Evolutionary conservation across 2,797 vertebrate species (phyloP).

Genomic region (Cynodonichthys magdalenae): DNA sequence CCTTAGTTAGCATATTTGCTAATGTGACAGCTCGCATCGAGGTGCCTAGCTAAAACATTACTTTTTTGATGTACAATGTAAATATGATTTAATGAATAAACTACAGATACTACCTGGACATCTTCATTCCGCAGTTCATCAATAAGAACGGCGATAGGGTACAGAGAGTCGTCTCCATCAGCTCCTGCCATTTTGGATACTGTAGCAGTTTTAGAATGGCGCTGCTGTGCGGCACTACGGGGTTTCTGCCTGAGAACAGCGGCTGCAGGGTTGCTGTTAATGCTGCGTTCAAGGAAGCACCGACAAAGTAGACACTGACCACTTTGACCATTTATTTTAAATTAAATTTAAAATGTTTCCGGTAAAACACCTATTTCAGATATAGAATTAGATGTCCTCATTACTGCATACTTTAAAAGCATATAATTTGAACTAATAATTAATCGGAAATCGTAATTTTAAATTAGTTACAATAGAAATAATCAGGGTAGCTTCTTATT

Average conservation of each 20-base stretch:
- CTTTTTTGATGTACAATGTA: fast-evolving
- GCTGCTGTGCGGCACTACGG: conserved; percentile 72
- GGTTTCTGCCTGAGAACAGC: conserved; percentile 69
- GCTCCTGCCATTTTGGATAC: conserved; percentile 88
- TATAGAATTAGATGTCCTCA: too few relatives aligned
- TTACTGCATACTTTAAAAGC: too few relatives aligned
- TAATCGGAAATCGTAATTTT: too few relatives aligned
- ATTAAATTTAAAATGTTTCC: too few relatives aligned
- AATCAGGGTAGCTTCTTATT: too few relatives aligned
- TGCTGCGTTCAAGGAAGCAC: conserved; percentile 29
- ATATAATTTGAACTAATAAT: too few relatives aligned
- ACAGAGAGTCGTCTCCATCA: conserved; percentile 89
- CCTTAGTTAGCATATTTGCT: conserved; percentile 43
- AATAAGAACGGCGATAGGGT: conserved; percentile 89
- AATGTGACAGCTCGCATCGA: conserved; percentile 18
- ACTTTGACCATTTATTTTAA: too few relatives aligned
- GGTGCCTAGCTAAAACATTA: background rate
- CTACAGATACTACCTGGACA: conserved; percentile 78
- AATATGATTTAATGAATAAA: fast-evolving
- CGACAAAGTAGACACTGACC: background rate
- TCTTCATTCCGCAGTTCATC: conserved; percentile 89
- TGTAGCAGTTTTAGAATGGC: conserved; percentile 70
- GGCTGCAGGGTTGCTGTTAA: conserved; percentile 38
- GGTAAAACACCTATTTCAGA: too few relatives aligned
- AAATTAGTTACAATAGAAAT: too few relatives aligned